These are phyloP conservation scores for Stichodactyla helianthus DNA, from an alignment of 64 coral and sea anemone species.

Conservation along the genomic window DNA sequence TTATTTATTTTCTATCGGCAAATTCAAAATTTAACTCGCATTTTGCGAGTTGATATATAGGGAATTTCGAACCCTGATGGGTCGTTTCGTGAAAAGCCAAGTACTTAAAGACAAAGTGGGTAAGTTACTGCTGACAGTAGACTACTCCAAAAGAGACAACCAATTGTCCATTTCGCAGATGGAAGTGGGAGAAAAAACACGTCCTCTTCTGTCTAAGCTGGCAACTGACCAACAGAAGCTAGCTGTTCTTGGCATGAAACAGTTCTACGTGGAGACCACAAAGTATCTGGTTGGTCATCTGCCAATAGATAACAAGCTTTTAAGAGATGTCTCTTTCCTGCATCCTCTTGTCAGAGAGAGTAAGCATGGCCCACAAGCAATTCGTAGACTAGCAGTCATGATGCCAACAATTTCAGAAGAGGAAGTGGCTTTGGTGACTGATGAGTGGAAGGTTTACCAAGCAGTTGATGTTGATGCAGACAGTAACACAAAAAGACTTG, in stretches of 20 bases:
- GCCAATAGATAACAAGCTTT: slow-evolving; percentile 28
- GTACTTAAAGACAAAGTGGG: slow-evolving; percentile 32
- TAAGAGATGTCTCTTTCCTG: slow-evolving; percentile 33
- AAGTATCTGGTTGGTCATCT: slow-evolving; percentile 45
- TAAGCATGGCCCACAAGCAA: slow-evolving; percentile 18
- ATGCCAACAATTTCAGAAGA: too few species aligned
- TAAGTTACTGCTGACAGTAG: slow-evolving; percentile 23
- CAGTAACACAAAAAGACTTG: neutral
- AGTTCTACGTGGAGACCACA: slow-evolving; percentile 47
- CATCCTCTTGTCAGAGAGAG: slow-evolving; percentile 37
- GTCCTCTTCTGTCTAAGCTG: slow-evolving; percentile 22
- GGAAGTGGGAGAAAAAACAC: slow-evolving; percentile 35
- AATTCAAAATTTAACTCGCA: too few species aligned
- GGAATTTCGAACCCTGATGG: too few species aligned
- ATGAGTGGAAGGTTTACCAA: slow-evolving; percentile 57
- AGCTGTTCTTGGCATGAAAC: slow-evolving; percentile 39
- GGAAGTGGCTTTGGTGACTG: slow-evolving; percentile 44
- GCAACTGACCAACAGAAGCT: slow-evolving; percentile 27
- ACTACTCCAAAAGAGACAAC: slow-evolving; percentile 19
- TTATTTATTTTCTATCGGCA: too few species aligned
- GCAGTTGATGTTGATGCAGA: slow-evolving; percentile 8
- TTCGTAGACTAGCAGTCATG: slow-evolving; percentile 57
- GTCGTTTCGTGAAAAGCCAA: slow-evolving; percentile 28
- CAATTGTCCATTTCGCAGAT: slow-evolving; percentile 27
- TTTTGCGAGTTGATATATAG: too few species aligned